phyloP scores from a whole-genome alignment of 2,888 invertebrate species.

The Opisthograptis luteolata region DNA sequence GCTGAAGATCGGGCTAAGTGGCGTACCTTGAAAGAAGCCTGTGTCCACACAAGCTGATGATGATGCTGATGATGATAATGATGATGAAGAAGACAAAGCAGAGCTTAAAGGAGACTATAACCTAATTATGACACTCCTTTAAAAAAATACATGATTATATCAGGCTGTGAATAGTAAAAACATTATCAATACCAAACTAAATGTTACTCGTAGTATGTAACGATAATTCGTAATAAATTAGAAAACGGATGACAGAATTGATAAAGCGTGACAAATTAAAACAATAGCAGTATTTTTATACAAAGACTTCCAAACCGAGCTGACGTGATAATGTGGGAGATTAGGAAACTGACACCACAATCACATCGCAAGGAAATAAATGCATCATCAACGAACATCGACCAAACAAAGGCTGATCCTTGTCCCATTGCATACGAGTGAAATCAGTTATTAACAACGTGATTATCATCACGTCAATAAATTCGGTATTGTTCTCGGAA shows the following conservation, averaged over 20 bases:
- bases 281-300: neutral
- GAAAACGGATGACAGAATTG: neutral
- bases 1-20: too few species aligned
- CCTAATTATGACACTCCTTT: neutral
- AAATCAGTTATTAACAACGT: conserved; percentile 32
- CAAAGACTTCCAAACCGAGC: conserved; percentile 2
- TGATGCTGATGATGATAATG: too few species aligned
- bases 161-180: too few species aligned
- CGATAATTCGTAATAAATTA: neutral
- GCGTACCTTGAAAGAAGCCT: too few species aligned
- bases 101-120: neutral
- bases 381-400: conserved; percentile 25
- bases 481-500: conserved; percentile 26
- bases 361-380: conserved; percentile 23
- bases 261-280: neutral
- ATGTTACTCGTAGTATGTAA: too few species aligned
- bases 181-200: too few species aligned
- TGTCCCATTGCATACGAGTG: conserved; percentile 29
- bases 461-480: conserved; percentile 33
- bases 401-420: conserved; percentile 40
- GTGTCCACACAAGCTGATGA: too few species aligned
- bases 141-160: neutral
- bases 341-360: conserved; percentile 19
- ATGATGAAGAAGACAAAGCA: neutral
- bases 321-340: conserved; percentile 6